Conservation (phyloP, 2,113 vertebrate genomes). For the Larimichthys polyactis region DNA sequence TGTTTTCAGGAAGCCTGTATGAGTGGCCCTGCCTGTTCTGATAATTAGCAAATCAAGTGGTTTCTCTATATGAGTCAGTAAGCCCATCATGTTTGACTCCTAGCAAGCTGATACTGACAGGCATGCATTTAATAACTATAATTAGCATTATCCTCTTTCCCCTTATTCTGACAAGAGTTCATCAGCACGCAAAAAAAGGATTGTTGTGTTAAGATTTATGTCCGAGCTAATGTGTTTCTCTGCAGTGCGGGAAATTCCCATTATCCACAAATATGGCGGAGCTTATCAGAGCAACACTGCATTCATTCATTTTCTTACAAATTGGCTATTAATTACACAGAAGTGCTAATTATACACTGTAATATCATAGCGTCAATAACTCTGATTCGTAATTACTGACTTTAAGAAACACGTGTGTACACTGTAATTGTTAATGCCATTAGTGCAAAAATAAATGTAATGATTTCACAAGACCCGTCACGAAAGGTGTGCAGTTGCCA, state of each 20-base stretch:
- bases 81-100: conserved; percentile 54
- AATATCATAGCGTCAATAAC: conserved; percentile 45
- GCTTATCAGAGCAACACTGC: conserved; percentile 40
- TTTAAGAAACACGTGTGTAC: not conserved
- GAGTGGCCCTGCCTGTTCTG: conserved; percentile 54
- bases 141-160: conserved; percentile 67
- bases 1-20: conserved; percentile 51
- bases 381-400: conserved; percentile 7
- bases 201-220: conserved; percentile 66
- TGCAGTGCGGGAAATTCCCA: conserved; percentile 50
- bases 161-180: conserved; percentile 64
- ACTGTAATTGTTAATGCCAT: not conserved
- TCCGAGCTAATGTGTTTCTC: conserved; percentile 59
- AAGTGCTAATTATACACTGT: conserved; percentile 46
- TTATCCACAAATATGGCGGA: conserved; percentile 46
- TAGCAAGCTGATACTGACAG: conserved; percentile 65
- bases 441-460: not conserved
- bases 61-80: conserved; percentile 66
- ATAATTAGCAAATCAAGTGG: conserved; percentile 79
- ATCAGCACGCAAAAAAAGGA: conserved; percentile 50
- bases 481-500: not conserved
- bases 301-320: conserved; percentile 33
- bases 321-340: conserved; percentile 32
- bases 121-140: conserved; percentile 72
- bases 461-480: not conserved